Evolutionary conservation across 2,888 invertebrate genomes (phyloP).

Genomic region (Eudasyphora cyanicolor): DNA sequence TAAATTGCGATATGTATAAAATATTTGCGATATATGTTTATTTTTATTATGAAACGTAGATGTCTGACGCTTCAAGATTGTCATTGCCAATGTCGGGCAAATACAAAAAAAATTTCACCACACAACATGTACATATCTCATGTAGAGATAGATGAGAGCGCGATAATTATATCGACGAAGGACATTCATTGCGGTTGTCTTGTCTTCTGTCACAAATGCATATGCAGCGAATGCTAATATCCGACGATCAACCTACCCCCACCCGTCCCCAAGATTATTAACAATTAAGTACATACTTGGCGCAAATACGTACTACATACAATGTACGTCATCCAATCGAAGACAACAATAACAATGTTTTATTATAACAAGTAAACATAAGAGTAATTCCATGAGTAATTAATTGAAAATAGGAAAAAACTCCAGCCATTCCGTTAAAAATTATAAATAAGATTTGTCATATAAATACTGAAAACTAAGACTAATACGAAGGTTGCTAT

Average conservation of each 20-base stretch:
- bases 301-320: not conserved
- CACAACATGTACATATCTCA: not conserved
- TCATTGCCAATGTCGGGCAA: not conserved
- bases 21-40: too few species aligned
- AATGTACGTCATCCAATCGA: conserved; percentile 32
- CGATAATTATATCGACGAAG: not conserved
- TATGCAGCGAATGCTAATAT: not conserved
- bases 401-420: too few species aligned
- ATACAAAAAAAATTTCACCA: not conserved
- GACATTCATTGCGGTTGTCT: not conserved
- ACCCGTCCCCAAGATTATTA: conserved; percentile 37
- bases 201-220: not conserved
- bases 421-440: too few species aligned
- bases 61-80: too few species aligned
- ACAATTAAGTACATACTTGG: conserved; percentile 40
- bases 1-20: too few species aligned
- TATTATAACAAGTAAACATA: not conserved
- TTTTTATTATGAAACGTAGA: too few species aligned
- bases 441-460: too few species aligned
- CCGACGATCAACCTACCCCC: not conserved
- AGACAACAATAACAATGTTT: conserved; percentile 10
- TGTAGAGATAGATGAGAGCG: not conserved
- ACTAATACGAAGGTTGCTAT: too few species aligned
- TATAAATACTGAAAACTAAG: too few species aligned
- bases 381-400: too few species aligned